Evolutionary conservation across 1,140 invertebrate species (phyloP), one percentile per base, ranked within the genome.

Genomic region (Dinoponera quadriceps): DNA sequence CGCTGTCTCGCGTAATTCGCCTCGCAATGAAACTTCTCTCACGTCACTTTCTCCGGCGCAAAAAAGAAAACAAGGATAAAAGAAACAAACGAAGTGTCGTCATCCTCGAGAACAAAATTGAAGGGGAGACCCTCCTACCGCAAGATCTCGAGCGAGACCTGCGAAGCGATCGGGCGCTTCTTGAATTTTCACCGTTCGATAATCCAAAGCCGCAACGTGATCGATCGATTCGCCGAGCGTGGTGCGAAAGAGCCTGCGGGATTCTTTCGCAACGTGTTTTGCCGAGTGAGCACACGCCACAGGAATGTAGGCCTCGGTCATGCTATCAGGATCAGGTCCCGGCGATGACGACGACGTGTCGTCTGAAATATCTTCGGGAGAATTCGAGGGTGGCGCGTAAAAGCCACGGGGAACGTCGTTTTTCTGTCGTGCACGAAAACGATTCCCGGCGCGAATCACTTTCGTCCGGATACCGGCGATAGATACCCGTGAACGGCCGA

Each of bases 221-320:
- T 86, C 77, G 49, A 78, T 80, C 33, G 16, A n/a, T 27, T 44
- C 16, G n/a, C 11, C 22, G 38, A 44, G 38, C 44, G 51, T 3
- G 65, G 38, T 29, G 49, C 13, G 57, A 81, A 65, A 33, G 49
- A 18, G 60, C 65, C 66, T 5, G 51, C 59, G 57, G 48, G 38
- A 82, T 88, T 82, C 65, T 88, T 87, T 88, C 72, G 83, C 66
- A 88, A 87, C 25, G 66, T 60, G 54, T 72, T 87, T 88, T 77
- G 66, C 44, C 55, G 16, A 62, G 72, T 88, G 83, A 88, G 65
- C 83, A 74, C 83, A 88, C 60, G 65, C 66, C 48, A 14, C 13
- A 83, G n/a, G 83, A 88, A 88, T 88, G 86, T 88, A 88, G 87
- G 87, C 86, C 87, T 88, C 83, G 87, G 86, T 88, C 83, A 88